phyloP scores from a whole-genome alignment of 1,140 invertebrate species.

The Micrasema minimum region DNA sequence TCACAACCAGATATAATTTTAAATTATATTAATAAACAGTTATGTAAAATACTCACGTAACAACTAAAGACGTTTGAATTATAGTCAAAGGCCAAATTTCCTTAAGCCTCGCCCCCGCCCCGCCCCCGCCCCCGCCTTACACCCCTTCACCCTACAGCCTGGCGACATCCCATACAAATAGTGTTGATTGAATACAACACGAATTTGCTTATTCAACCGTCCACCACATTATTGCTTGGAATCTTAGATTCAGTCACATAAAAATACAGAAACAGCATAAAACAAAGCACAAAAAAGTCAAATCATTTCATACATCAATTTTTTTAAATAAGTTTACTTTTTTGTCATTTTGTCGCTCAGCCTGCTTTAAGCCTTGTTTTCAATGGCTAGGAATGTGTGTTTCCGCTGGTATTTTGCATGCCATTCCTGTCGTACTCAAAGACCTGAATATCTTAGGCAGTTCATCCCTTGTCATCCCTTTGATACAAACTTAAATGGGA shows the following conservation, averaged over 20 bases:
- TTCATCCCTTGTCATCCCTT: conserved; percentile 13
- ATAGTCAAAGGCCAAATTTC: conserved; percentile 6
- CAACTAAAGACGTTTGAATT: neutral
- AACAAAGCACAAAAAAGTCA: too few relatives aligned
- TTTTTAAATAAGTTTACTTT: too few relatives aligned
- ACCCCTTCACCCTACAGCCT: neutral
- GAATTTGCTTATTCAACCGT: conserved; percentile 38
- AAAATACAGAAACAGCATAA: neutral
- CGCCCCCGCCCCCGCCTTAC: neutral
- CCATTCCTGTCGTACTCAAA: neutral
- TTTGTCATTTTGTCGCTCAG: too few relatives aligned
- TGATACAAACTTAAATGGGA: neutral
- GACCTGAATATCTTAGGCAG: conserved; percentile 16
- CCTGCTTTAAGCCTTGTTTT: too few relatives aligned
- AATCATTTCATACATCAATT: too few relatives aligned
- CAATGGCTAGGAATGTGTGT: too few relatives aligned
- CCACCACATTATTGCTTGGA: conserved; percentile 6
- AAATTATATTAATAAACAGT: too few relatives aligned
- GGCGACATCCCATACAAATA: conserved; percentile 45
- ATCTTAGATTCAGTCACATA: too few relatives aligned
- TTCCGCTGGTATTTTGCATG: too few relatives aligned
- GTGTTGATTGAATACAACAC: conserved; percentile 50
- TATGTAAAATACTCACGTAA: conserved; percentile 1
- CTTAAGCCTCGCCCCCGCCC: neutral
- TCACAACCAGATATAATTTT: too few relatives aligned